Conservation (phyloP, 2,113 vertebrate species). For the Pleuronectes platessa region DNA sequence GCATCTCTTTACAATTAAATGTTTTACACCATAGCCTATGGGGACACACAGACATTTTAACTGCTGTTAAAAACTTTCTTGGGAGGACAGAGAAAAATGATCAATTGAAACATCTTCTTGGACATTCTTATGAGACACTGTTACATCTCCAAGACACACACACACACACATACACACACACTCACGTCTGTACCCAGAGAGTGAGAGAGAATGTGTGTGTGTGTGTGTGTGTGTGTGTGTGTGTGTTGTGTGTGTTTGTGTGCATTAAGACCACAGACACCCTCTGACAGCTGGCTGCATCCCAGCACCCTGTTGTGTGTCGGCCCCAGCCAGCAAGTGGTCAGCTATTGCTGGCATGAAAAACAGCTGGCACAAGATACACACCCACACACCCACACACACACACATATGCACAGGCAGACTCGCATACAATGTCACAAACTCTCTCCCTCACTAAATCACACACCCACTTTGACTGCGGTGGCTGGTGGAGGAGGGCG, state of each 20-base stretch:
- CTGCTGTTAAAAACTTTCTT: no score
- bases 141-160: slow-evolving; percentile 59
- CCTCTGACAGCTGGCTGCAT: slow-evolving; percentile 45
- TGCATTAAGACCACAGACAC: slow-evolving; percentile 40
- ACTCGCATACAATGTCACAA: slow-evolving; percentile 32
- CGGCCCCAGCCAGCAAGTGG: slow-evolving; percentile 63
- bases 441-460: slow-evolving; percentile 47
- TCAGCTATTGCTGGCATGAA: slow-evolving; percentile 67
- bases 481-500: slow-evolving; percentile 28
- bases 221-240: slow-evolving; percentile 1
- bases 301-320: slow-evolving; percentile 62
- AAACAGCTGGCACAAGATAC: slow-evolving; percentile 63
- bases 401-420: slow-evolving; percentile 14
- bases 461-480: slow-evolving; percentile 50
- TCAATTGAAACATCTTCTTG: slow-evolving; percentile 59
- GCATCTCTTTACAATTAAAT: no score
- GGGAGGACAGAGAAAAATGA: slow-evolving; percentile 25
- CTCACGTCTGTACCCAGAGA: slow-evolving; percentile 31
- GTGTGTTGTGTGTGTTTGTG: slow-evolving; percentile 33
- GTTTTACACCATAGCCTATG: no score
- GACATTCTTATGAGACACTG: slow-evolving; percentile 26
- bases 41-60: no score
- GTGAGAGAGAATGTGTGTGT: slow-evolving; percentile 33
- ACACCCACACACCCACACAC: slow-evolving; percentile 18
- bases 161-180: slow-evolving; percentile 20